These are phyloP conservation scores for Tragelaphus strepsiceros DNA, from an alignment of 2,113 vertebrate genomes.

Conservation along the genomic window DNA sequence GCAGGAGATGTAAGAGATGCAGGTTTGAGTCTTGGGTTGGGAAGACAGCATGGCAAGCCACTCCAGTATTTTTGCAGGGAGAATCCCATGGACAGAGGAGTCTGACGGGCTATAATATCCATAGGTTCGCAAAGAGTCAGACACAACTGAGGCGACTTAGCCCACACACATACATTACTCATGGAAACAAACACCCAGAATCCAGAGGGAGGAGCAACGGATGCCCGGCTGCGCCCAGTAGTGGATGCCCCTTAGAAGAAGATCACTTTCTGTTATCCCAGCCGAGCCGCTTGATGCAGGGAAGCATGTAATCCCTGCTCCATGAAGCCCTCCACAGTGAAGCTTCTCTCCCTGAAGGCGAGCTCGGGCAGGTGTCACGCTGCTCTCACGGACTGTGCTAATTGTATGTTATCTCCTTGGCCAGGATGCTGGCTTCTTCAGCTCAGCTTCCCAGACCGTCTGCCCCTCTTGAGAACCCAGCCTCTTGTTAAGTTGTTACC, in stretches of 20 bases:
- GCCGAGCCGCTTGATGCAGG: background rate
- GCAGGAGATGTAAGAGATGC: background rate
- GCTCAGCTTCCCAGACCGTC: background rate
- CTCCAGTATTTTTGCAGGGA: background rate
- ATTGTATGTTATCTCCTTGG: background rate
- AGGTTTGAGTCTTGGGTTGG: background rate
- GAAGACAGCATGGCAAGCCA: background rate
- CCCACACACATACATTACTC: background rate
- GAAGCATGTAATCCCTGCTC: background rate
- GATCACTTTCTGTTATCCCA: background rate
- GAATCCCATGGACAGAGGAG: background rate
- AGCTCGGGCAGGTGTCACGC: background rate
- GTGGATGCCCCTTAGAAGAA: background rate
- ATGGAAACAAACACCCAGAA: background rate
- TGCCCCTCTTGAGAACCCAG: background rate
- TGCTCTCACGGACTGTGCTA: background rate
- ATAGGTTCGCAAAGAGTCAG: background rate
- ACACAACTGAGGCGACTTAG: background rate
- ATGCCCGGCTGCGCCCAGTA: background rate
- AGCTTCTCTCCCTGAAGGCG: background rate
- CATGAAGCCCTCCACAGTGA: fast-evolving
- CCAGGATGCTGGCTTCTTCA: background rate
- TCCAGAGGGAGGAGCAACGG: fast-evolving
- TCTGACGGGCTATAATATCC: background rate
- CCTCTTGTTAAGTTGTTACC: background rate